phyloP scores from a whole-genome alignment of 2,113 vertebrate species.

The Isurus oxyrinchus region DNA sequence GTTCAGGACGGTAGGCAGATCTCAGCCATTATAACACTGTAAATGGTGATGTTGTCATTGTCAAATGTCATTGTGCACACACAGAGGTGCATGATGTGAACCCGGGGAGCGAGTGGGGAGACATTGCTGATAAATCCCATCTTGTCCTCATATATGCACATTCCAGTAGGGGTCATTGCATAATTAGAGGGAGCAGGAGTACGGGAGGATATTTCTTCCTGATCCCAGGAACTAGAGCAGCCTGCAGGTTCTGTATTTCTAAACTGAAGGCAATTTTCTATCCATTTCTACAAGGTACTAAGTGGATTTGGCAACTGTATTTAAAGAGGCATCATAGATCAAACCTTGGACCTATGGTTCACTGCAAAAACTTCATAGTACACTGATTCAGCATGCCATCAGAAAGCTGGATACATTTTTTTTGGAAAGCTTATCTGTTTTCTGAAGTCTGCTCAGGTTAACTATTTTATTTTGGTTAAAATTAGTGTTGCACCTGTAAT shows the following conservation, averaged over 20 bases:
- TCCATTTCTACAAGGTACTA: too few species aligned
- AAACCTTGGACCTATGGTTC: neutral
- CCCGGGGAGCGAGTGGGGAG: neutral
- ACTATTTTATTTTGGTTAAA: neutral
- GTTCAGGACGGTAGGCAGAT: neutral
- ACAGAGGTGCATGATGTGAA: neutral
- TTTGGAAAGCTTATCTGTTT: neutral
- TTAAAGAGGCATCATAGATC: too few species aligned
- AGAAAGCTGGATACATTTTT: neutral
- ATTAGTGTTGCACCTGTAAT: neutral
- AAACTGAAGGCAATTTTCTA: too few species aligned
- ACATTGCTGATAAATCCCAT: neutral
- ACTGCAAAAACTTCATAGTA: neutral
- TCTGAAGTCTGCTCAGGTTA: neutral
- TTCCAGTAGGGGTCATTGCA: neutral
- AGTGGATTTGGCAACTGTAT: too few species aligned
- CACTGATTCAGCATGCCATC: too few species aligned
- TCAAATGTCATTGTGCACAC: neutral
- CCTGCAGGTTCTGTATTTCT: too few species aligned
- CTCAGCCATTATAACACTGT: neutral
- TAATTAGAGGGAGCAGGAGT: too few species aligned
- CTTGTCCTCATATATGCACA: neutral
- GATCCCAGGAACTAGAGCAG: too few species aligned
- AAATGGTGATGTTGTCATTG: neutral
- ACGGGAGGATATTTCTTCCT: too few species aligned